A percentile compares a stretch with the other conserved stretches of the same genome.
These are phyloP conservation scores for Acrocephalus scirpaceus DNA, from an alignment of 2,797 vertebrate genomes.

Conservation along the genomic window DNA sequence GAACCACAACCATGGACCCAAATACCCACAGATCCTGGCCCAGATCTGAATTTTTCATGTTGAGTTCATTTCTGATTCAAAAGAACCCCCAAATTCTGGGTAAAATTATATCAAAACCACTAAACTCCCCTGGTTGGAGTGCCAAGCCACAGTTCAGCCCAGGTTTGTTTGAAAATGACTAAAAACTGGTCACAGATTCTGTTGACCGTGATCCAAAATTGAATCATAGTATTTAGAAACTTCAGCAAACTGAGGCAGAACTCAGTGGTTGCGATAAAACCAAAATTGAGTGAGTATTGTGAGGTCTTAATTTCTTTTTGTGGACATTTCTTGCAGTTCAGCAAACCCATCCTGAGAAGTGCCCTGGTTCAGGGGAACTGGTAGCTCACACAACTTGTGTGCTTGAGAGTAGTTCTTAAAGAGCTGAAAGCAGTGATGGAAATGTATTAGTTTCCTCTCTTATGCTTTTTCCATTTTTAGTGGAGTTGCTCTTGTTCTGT, in stretches of 20 bases:
- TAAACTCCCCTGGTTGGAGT: background rate
- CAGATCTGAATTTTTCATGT: conserved; percentile 3
- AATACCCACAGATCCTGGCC: background rate
- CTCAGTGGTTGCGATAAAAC: background rate
- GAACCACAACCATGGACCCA: conserved; percentile 12
- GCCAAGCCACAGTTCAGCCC: conserved; percentile 52
- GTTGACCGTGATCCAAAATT: background rate
- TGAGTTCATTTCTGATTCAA: conserved; percentile 29
- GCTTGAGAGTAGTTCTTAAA: background rate
- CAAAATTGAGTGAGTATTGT: background rate
- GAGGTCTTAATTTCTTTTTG: background rate
- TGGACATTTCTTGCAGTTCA: background rate
- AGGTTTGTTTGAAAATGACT: conserved; percentile 39
- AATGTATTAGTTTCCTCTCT: conserved; percentile 28
- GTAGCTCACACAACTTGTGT: background rate
- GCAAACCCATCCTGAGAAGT: background rate
- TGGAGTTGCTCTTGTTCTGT: conserved; percentile 51
- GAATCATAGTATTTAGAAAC: conserved; percentile 18
- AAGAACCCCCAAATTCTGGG: background rate
- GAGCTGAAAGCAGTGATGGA: background rate
- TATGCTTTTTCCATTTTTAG: conserved; percentile 32
- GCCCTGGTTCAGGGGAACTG: background rate
- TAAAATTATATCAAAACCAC: conserved; percentile 24
- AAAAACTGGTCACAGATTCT: conserved; percentile 19
- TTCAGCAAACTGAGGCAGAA: background rate